Base-by-base conservation (phyloP, 2,797 vertebrate species). In the Cyprinodon diabolis region DNA sequence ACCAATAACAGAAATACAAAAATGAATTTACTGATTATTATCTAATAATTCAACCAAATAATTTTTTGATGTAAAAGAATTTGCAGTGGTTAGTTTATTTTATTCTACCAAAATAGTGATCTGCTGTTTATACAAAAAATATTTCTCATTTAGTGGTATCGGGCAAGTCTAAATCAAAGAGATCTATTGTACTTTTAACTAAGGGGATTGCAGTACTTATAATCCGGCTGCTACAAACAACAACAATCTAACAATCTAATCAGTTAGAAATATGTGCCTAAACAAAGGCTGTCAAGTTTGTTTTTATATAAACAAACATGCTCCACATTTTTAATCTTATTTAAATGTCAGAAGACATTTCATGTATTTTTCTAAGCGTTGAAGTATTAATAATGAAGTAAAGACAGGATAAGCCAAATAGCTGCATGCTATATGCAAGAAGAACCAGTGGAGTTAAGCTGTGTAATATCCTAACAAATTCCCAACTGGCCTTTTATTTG, bases 401-500 rank as follows among this genome's bases (percentile, higher is more conserved):
- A 49, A 60, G 58, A 71, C 58, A 25, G 56, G 48, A 67, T 74
- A 75, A 86, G 69, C 71, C 54, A 14, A 49, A 71, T 68, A 2
- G 3, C 47, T 65, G 58, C 3, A 13, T 17, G 23, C 75, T 69
- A 13, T 9, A 17, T 14, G 74, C 63, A 43, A 66, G 60, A 57
- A 40, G 52, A 66, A 56, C 55, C 11, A 48, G n/a, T 14, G 19
- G 13, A 68, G 58, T 66, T 86, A 79, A 85, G 63, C 76, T 67
- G 21, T 47, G 58, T 48, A 72, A 87, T 78, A 82, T 77, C 79
- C 71, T 51, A 56, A 12, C 68, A 58, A n/a, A 76, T 76, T 80
- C 84, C 77, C 66, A 65, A 66, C 71, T 68, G 76, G 72, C 82
- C 76, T 82, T 72, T 75, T 58, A 69, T 84, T 67, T 75, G 65